phyloP scores from a whole-genome alignment of 2,113 vertebrate genomes.

The Poeciliopsis occidentalis region DNA sequence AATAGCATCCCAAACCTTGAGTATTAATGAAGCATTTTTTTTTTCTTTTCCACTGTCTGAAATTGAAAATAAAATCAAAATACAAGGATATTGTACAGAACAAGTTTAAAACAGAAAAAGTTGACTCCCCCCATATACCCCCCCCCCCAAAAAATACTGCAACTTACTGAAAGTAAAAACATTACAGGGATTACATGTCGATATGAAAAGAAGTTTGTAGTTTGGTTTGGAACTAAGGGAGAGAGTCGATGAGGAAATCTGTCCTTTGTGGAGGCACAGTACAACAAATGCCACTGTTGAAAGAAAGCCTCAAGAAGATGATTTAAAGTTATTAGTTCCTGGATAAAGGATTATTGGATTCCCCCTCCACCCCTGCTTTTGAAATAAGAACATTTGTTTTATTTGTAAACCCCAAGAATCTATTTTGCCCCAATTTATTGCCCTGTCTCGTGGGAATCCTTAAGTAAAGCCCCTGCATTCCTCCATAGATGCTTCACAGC shows the following conservation, averaged over 20 bases:
- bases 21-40: too few relatives aligned
- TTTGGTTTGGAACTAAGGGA: too few relatives aligned
- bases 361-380: not conserved
- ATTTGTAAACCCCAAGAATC: not conserved
- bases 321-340: constrained; percentile 9
- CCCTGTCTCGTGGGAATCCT: not conserved
- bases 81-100: too few relatives aligned
- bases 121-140: too few relatives aligned
- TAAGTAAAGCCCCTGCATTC: not conserved
- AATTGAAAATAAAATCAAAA: too few relatives aligned
- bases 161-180: too few relatives aligned
- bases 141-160: too few relatives aligned
- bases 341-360: constrained; percentile 1
- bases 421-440: constrained; percentile 5
- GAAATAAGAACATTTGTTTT: constrained; percentile 18
- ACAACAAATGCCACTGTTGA: not conserved
- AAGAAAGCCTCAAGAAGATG: not conserved
- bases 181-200: too few relatives aligned
- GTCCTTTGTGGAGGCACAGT: not conserved
- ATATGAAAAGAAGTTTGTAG: too few relatives aligned
- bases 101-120: too few relatives aligned
- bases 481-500: constrained; percentile 25
- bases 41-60: too few relatives aligned
- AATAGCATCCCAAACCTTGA: too few relatives aligned
- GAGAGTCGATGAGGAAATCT: not conserved